These are phyloP conservation scores for Heliothis virescens DNA, from an alignment of 1,140 invertebrate species.

Conservation along the genomic window DNA sequence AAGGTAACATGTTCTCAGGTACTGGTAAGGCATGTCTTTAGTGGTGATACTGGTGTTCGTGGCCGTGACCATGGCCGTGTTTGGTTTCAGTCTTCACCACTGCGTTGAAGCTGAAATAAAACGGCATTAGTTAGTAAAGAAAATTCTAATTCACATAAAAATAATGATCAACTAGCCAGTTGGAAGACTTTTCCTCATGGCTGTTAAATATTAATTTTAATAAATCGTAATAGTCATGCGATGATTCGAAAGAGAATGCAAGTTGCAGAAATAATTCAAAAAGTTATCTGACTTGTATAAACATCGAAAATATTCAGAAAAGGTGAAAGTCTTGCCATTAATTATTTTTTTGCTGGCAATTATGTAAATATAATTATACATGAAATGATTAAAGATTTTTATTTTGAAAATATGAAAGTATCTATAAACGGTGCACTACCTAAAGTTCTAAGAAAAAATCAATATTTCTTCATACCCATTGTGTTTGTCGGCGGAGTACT, in stretches of 20 bases:
- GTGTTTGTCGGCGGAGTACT: constrained; percentile 77
- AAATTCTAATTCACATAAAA: not conserved
- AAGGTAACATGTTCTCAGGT: constrained; percentile 23
- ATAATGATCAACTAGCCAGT: not conserved
- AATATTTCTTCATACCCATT: constrained; percentile 69
- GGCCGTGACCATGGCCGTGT: constrained; percentile 18
- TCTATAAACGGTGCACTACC: not conserved
- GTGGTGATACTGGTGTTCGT: constrained; percentile 27
- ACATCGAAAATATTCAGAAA: too few relatives aligned
- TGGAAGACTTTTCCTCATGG: not conserved
- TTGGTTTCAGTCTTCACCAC: constrained; percentile 44
- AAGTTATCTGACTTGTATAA: too few relatives aligned
- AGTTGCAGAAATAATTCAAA: not conserved
- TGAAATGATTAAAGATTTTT: too few relatives aligned
- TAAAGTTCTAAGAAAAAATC: constrained; percentile 4
- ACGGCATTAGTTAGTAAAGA: not conserved
- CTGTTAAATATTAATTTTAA: too few relatives aligned
- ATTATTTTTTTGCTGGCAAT: too few relatives aligned
- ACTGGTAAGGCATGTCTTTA: not conserved
- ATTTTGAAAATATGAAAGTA: not conserved
- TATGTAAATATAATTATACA: not conserved
- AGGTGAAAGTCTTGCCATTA: too few relatives aligned
- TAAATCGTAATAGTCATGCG: too few relatives aligned
- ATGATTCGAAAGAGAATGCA: not conserved
- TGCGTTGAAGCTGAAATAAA: constrained; percentile 41